Base-by-base conservation (phyloP, 2,113 vertebrate species). In the Podarcis muralis region DNA sequence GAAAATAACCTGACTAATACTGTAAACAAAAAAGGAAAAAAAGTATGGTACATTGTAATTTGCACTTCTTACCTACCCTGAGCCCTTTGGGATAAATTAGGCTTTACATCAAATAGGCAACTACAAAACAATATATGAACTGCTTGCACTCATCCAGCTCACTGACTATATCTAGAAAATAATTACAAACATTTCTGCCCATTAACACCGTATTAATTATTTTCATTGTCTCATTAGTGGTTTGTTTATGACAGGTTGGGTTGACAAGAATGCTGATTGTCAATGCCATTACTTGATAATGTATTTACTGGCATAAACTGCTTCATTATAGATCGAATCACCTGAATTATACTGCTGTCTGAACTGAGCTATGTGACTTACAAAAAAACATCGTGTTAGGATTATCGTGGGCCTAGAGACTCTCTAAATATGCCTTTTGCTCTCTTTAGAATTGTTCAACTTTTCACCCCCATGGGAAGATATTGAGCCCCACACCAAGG, bases 161-260 rank as follows among this genome's bases (percentile, higher is more conserved):
- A 95, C 93, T 96, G 95, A 22, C 12, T 18, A 43, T 95, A 96
- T 95, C 94, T 96, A 95, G 97, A 96, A 97, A 96, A 97, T 95
- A 96, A 94, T 94, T 95, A 88, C 89, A 93, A 96, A 90, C 68
- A 6, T 95, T 93, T 95, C 93, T 94, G 77, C 93, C 94, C 95
- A 97, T 96, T 96, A 96, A 92, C 94, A 92, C 92, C 93, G 85
- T 92, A 95, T 93, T 97, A 97, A 97, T 97, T 97, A 97, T 95
- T 97, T 96, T 97, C 96, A 97, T 96, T 96, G 97, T 97, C 96
- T 97, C 95, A 96, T 97, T 97, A 97, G 93, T 85, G 92, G 93
- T 95, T 96, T 97, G 96, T 97, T 97, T 96, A 96, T 35, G 65
- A 95, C 95, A 96, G 95, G 91, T 96, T 94, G 93, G 93, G 95